Base-by-base conservation (phyloP, 2,797 vertebrate species). In the Gymnocypris eckloni region DNA sequence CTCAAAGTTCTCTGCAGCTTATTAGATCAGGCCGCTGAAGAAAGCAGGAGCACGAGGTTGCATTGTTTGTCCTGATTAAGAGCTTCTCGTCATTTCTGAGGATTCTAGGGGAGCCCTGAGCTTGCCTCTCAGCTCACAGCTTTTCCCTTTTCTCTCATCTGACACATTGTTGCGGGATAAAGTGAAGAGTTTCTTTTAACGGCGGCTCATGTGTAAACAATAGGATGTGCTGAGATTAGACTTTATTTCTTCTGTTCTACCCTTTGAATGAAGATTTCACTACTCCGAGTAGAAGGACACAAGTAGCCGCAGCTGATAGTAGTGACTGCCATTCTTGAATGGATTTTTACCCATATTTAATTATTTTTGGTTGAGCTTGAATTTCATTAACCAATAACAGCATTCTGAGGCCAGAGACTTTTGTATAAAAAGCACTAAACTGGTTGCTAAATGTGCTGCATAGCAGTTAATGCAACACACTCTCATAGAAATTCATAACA, bases 61-160 rank as follows among this genome's bases (percentile, higher is more conserved):
- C 93, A 94, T 95, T 95, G 94, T 95, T 94, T 93, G 93, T 91
- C 90, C 92, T 94, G 94, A 95, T 95, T 94, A 95, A 95, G 94
- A 95, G 94, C 92, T 94, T 94, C 94, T 95, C 83, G 70, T 92
- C 90, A 87, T 94, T 92, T 93, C 92, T 92, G 92, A 93, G 91
- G 90, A 88, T 87, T 92, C 86, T 86, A 87, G 90, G 86, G 86
- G 59, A 86, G 77, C 10, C 77, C 90, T 89, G 82, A 86, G 86
- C 71, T 83, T 85, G 50, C 86, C 86, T 86, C 71, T 91, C 56
- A 39, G 79, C 78, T 61, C 77, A 41, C 59, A 72, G 79, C 78
- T 37, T 52, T 82, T 79, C 89, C 92, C 89, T 92, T 88, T 91
- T 91, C 92, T 92, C 91, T 93, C 91, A 91, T 81, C 83, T 91